A percentile compares a stretch with the other conserved stretches of the same genome.
Evolutionary conservation across 2,113 vertebrate genomes (phyloP).

Genomic region (Ochotona princeps): DNA sequence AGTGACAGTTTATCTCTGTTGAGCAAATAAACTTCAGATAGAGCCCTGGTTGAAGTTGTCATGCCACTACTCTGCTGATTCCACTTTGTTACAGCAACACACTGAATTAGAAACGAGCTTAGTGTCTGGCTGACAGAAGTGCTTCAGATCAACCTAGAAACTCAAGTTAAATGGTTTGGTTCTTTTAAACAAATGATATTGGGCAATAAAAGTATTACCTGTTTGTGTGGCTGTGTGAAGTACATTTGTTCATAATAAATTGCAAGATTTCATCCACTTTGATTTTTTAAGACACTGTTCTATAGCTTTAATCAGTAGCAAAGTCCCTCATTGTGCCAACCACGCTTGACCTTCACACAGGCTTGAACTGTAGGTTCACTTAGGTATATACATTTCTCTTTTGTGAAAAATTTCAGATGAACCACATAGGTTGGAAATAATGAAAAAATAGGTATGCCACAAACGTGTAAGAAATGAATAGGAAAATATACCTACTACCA

Average conservation of each 20-base stretch:
- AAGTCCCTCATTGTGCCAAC: neutral
- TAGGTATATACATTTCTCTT: too few species aligned
- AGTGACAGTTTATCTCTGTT: constrained; percentile 27
- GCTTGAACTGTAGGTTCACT: too few species aligned
- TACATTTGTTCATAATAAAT: constrained; percentile 16
- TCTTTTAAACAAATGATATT: neutral
- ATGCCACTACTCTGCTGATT: neutral
- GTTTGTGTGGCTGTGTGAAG: neutral
- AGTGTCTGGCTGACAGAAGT: neutral
- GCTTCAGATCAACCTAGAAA: neutral
- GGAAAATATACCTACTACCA: too few species aligned
- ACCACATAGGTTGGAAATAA: too few species aligned
- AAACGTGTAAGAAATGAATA: too few species aligned
- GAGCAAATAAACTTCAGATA: neutral
- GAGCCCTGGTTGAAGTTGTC: neutral
- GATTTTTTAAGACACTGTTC: neutral
- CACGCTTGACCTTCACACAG: too few species aligned
- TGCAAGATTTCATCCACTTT: neutral
- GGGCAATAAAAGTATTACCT: neutral
- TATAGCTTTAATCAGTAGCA: constrained; percentile 25
- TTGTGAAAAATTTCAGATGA: too few species aligned
- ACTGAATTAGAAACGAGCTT: neutral
- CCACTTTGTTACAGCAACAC: neutral
- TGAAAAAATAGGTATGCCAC: too few species aligned
- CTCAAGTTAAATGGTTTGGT: constrained; percentile 1